Conservation (phyloP, 2,113 vertebrate species). For the Ursus arctos region DNA sequence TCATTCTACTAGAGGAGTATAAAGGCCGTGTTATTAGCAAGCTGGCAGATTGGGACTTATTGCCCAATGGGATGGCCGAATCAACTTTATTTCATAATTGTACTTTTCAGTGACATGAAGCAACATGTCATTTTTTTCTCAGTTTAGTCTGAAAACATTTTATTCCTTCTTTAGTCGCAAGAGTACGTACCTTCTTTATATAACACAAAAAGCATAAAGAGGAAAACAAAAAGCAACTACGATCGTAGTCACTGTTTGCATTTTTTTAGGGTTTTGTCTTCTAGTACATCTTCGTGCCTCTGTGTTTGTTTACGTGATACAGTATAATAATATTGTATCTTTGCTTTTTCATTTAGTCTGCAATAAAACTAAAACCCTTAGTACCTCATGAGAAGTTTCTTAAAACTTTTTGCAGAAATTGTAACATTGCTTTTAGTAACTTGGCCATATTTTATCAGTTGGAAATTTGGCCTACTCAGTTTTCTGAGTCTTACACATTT, state of each 20-base stretch:
- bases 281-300: neutral
- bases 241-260: neutral
- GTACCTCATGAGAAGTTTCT: neutral
- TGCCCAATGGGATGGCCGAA: neutral
- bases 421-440: neutral
- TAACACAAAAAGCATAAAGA: neutral
- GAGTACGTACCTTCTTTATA: neutral
- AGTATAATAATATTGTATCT: neutral
- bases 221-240: neutral
- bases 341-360: neutral
- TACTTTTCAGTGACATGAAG: neutral
- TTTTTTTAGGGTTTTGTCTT: neutral
- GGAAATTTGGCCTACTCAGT: neutral
- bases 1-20: neutral
- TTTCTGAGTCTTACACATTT: neutral
- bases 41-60: neutral
- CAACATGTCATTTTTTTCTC: neutral
- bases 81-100: neutral
- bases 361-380: neutral
- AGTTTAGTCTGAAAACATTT: neutral
- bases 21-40: neutral
- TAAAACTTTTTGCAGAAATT: neutral
- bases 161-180: neutral
- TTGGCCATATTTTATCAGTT: conserved; percentile 38
- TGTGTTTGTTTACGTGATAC: neutral